These are phyloP conservation scores for Rallus limicola DNA, from an alignment of 2,113 vertebrate genomes.

Conservation along the genomic window DNA sequence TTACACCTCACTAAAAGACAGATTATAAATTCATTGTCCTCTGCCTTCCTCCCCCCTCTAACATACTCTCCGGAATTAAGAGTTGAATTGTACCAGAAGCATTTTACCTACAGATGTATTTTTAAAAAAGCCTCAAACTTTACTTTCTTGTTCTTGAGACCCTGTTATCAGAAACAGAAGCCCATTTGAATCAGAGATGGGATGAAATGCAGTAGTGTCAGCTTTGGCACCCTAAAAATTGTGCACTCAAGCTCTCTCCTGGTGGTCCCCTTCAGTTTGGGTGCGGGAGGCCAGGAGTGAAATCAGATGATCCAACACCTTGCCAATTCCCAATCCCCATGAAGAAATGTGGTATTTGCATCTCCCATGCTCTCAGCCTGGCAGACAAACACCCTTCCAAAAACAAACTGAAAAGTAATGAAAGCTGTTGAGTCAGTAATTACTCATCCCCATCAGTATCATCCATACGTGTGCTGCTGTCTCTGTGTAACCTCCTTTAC, in stretches of 20 bases:
- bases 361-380: not conserved
- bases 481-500: not conserved
- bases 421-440: not conserved
- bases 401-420: not conserved
- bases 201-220: not conserved
- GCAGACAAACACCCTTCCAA: not conserved
- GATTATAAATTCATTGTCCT: constrained; percentile 50
- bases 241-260: not conserved
- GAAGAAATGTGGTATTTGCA: not conserved
- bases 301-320: not conserved
- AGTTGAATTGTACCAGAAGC: not conserved
- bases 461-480: not conserved
- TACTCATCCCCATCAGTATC: not conserved
- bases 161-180: not conserved
- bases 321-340: not conserved
- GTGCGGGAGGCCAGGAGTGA: not conserved
- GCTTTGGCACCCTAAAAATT: not conserved
- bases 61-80: not conserved
- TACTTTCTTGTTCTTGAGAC: not conserved
- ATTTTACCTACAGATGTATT: not conserved
- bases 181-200: not conserved
- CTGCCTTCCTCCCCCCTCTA: not conserved
- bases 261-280: not conserved
- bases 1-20: constrained; percentile 9
- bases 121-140: not conserved